Evolutionary conservation across 2,888 invertebrate species (phyloP).

Genomic region (Pristionchus japonicus): DNA sequence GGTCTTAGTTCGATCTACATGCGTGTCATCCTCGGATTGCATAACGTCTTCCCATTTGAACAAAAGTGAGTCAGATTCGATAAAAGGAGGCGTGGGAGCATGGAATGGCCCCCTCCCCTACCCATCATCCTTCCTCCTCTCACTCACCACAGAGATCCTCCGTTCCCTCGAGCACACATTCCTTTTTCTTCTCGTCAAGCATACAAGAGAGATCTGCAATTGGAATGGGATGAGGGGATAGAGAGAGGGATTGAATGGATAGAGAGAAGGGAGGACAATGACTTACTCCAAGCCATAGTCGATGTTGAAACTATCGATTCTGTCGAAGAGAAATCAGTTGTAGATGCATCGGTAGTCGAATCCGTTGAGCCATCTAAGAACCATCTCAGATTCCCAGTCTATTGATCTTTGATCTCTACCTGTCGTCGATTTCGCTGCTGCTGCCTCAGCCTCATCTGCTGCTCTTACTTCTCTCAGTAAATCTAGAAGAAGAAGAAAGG

Average conservation of each 20-base stretch:
- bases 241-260: slow-evolving; percentile 20
- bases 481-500: neutral
- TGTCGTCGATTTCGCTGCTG: neutral
- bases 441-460: no score
- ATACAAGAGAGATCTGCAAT: slow-evolving; percentile 55
- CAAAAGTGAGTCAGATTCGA: slow-evolving; percentile 13
- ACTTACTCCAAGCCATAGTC: neutral
- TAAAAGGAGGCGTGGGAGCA: neutral
- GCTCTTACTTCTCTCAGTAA: neutral
- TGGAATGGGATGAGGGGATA: slow-evolving; percentile 31
- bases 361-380: no score
- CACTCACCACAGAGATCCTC: neutral
- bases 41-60: neutral
- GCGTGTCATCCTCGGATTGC: neutral
- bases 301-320: slow-evolving; percentile 16
- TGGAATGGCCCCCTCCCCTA: neutral
- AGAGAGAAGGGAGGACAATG: neutral
- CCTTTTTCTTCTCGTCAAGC: neutral
- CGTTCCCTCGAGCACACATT: slow-evolving; percentile 23
- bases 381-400: neutral
- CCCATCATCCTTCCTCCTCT: neutral
- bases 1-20: neutral
- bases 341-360: neutral
- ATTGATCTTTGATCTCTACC: slow-evolving; percentile 27
- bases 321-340: neutral